These are phyloP conservation scores for Numenius phaeopus DNA, from an alignment of 2,797 vertebrate species.

Conservation along the genomic window DNA sequence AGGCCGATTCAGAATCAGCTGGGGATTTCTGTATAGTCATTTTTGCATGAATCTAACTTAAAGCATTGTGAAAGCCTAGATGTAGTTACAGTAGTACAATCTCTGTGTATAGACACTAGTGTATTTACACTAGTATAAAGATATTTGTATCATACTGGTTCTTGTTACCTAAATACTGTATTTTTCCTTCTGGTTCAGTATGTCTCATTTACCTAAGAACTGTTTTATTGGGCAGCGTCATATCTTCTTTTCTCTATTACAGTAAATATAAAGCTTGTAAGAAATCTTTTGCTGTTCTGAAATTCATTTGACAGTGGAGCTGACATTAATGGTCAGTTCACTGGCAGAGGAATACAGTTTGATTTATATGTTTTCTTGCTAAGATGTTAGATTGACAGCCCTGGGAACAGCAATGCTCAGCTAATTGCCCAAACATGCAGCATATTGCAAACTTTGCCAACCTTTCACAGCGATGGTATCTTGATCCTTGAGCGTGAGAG, in stretches of 20 bases:
- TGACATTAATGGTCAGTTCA: constrained; percentile 22
- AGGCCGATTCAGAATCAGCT: neutral
- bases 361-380: constrained; percentile 56
- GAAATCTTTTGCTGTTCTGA: constrained; percentile 2
- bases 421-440: constrained; percentile 51
- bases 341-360: neutral
- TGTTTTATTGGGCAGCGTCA: neutral
- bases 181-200: neutral
- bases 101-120: neutral
- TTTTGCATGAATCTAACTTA: neutral
- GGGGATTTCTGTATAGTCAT: neutral
- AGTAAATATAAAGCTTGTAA: neutral
- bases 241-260: neutral
- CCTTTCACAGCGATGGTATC: constrained; percentile 18
- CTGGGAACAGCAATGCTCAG: constrained; percentile 49
- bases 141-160: neutral
- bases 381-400: constrained; percentile 32
- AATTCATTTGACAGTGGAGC: neutral
- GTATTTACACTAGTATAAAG: neutral
- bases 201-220: neutral
- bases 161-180: neutral
- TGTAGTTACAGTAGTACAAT: neutral
- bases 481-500: constrained; percentile 25
- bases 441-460: constrained; percentile 33
- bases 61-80: neutral